Conservation (phyloP, 1,140 invertebrate species). For the Drosophila kurseongensis region DNA sequence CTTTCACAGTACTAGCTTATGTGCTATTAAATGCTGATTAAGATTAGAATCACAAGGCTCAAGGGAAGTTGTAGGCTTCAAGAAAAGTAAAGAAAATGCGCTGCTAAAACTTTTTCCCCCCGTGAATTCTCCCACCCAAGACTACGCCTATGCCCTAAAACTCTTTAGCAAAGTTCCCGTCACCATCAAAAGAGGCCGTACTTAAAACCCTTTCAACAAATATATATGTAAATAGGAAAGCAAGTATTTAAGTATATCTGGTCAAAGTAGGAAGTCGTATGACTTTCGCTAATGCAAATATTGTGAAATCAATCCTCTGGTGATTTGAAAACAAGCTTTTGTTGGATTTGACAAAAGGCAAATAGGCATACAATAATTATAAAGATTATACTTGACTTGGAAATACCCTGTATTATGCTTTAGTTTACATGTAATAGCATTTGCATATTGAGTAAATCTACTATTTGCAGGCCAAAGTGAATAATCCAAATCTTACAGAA, state of each 20-base stretch:
- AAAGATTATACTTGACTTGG: neutral
- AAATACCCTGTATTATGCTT: neutral
- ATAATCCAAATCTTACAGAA: too few relatives aligned
- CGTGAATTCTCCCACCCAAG: neutral
- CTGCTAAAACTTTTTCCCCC: neutral
- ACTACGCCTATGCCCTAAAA: neutral
- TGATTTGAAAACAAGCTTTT: slow-evolving; percentile 23
- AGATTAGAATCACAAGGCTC: too few relatives aligned
- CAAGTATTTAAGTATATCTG: slow-evolving; percentile 38
- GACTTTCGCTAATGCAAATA: slow-evolving; percentile 62
- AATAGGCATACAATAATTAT: neutral
- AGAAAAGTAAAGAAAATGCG: too few relatives aligned
- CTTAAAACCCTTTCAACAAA: slow-evolving; percentile 20
- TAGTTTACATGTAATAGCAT: too few relatives aligned
- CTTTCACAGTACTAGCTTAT: too few relatives aligned
- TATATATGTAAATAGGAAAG: slow-evolving; percentile 15
- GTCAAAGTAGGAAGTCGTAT: slow-evolving; percentile 38
- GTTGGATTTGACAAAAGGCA: slow-evolving; percentile 2
- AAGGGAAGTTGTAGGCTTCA: too few relatives aligned
- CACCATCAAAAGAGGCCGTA: slow-evolving; percentile 22
- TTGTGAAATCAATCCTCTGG: slow-evolving; percentile 40
- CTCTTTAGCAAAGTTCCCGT: slow-evolving; percentile 28
- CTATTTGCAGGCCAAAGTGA: too few relatives aligned
- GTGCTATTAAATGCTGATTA: too few relatives aligned
- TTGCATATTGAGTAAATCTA: too few relatives aligned